A percentile compares a stretch with the other conserved stretches of the same genome.
Conservation (phyloP, 1,140 invertebrate species). For the Archegozetes longisetosus region DNA sequence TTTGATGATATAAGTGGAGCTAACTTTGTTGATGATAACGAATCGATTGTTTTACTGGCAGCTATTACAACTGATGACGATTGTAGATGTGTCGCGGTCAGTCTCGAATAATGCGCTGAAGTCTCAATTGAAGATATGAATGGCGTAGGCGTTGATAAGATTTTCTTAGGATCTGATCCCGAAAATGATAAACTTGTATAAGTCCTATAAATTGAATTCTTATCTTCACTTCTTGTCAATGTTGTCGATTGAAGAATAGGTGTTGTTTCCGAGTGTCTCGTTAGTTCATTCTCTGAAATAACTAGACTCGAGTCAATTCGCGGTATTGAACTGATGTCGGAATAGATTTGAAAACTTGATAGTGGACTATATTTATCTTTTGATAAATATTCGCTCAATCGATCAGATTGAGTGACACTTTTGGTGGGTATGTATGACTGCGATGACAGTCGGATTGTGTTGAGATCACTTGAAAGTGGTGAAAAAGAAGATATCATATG, state of each 20-base stretch:
- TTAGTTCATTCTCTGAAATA: neutral
- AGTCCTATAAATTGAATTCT: neutral
- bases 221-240: neutral
- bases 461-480: neutral
- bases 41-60: neutral
- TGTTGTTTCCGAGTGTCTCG: neutral
- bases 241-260: neutral
- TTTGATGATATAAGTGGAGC: too few relatives aligned
- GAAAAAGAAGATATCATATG: neutral
- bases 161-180: neutral
- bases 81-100: neutral
- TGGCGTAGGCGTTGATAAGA: neutral
- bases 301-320: neutral
- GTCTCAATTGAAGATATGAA: neutral
- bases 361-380: neutral
- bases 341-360: neutral
- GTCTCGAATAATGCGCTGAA: neutral
- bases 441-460: neutral
- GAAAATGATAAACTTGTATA: neutral
- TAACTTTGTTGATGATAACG: too few relatives aligned
- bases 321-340: neutral
- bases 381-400: too few relatives aligned
- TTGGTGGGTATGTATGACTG: neutral
- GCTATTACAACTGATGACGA: neutral
- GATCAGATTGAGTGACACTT: neutral